Evolutionary conservation across 2,113 vertebrate species (phyloP), one percentile per base, ranked within the genome.

Genomic region (Electrona antarctica): DNA sequence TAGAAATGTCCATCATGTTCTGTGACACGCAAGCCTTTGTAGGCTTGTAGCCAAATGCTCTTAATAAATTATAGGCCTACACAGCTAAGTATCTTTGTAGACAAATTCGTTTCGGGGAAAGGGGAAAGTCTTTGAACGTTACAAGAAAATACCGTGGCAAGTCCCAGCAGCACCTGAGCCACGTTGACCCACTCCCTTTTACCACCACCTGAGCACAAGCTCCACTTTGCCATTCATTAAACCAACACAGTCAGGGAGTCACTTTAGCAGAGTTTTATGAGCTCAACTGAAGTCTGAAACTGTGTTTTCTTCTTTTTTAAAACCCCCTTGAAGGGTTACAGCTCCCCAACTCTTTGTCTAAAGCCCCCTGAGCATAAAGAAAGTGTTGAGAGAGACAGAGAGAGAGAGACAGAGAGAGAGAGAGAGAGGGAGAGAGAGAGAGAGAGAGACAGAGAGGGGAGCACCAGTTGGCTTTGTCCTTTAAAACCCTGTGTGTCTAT

Each of bases 211-310:
- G 71, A 75, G 64, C 51, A 51, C 41, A 73, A 51, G n/a, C 63
- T 60, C 52, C 51, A 57, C 46, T 66, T 84, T 84, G 77, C 76
- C 78, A 74, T 85, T 48, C 60, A 50, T 8, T 64, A 6, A 28
- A 74, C 52, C 71, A 14, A 56, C 52, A 69, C 21, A 21, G 21
- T 21, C 21, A 71, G 58, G 14, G 76, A 64, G 66, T 80, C 54
- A 73, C 60, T 69, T 67, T 59, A 62, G 55, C 72, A 61, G 46
- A 59, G 63, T 79, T 86, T 84, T 84, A 71, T 79, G 70, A 85
- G 58, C 77, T 78, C 41, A 56, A 54, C 45, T 78, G 60, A 47
- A 63, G 71, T 69, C 64, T 75, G 63, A 73, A 67, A 64, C 67
- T 12, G 58, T 64, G 21, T 21, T 21, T 21, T 21, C 2, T 21